Percentiles rank a stretch among this genome's conserved stretches.
phyloP scores from a whole-genome alignment of 2,888 invertebrate genomes.

The Protophormia terraenovae region DNA sequence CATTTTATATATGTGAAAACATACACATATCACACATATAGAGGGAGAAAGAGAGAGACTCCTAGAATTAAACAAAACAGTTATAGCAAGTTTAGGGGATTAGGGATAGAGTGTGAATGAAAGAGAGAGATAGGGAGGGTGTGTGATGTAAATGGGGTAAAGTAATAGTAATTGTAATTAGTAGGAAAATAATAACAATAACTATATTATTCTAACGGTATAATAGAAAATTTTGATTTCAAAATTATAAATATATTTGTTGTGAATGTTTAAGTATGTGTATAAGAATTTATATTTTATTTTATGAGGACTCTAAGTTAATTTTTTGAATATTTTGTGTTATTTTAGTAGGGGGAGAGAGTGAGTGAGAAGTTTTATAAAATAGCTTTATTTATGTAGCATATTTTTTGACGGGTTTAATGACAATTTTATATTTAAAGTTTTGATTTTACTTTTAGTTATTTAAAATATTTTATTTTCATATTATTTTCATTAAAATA shows the following conservation, averaged over 20 bases:
- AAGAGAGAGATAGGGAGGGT: neutral
- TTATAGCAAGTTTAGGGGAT: neutral
- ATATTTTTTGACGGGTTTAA: no score
- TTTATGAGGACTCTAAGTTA: neutral
- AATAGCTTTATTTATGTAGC: no score
- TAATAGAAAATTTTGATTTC: neutral
- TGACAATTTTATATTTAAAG: no score
- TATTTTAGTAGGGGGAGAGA: neutral
- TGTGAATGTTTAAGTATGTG: neutral
- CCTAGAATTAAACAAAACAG: neutral
- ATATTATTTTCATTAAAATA: no score
- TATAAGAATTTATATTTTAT: neutral
- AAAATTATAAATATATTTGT: neutral
- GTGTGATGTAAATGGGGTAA: no score
- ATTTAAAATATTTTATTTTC: no score
- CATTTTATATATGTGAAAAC: no score
- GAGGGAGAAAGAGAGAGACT: neutral
- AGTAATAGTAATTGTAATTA: conserved; percentile 19
- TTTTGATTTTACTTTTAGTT: no score
- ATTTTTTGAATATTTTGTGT: neutral
- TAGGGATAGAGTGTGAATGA: neutral
- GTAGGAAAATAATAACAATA: neutral
- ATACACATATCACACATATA: neutral
- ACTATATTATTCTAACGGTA: neutral
- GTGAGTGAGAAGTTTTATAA: neutral